Base-by-base conservation (phyloP, 2,113 vertebrate species). In the Rhinoderma darwinii region DNA sequence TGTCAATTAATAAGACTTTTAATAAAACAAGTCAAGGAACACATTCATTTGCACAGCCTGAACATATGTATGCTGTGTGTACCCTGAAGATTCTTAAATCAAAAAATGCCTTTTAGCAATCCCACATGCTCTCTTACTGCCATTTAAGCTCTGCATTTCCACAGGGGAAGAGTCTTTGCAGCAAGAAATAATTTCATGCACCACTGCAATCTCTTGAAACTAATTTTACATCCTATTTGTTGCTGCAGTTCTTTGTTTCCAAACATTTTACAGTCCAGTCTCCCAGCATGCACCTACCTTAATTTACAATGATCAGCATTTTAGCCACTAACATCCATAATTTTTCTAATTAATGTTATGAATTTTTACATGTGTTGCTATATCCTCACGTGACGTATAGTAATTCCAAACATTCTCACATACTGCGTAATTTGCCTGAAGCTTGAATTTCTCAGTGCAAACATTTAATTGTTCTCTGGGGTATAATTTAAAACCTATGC, bases 151-250 rank as follows among this genome's bases (percentile, higher is more conserved):
- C 88, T 90, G 84, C 87, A 27, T 90, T 94, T 90, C 90, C 93
- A 89, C 90, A 66, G 89, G 93, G 91, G 90, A 91, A 90, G 86
- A 89, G 90, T 94, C 92, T 95, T 92, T 94, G 92, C 93, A 93
- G 91, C 91, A 93, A 94, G 93, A 94, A 94, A 95, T 96, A 93
- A 96, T 96, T 96, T 96, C 94, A 96, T 95, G 96, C 95, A 94
- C 95, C 92, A 91, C 92, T 94, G 94, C 94, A 91, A 93, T 93
- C 93, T 93, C 94, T 95, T 90, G 90, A 94, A 95, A 94, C 94
- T 92, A 95, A 96, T 95, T 94, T 94, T 94, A 91, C 86, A 88
- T 91, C 90, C 92, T 88, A 88, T 94, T 93, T 91, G 90, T 91
- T 89, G 88, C 91, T 88, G 91, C 85, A 80, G 66, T 90, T 70